Conservation (phyloP, 2,113 vertebrate species). For the Corythoichthys haematopterus region DNA sequence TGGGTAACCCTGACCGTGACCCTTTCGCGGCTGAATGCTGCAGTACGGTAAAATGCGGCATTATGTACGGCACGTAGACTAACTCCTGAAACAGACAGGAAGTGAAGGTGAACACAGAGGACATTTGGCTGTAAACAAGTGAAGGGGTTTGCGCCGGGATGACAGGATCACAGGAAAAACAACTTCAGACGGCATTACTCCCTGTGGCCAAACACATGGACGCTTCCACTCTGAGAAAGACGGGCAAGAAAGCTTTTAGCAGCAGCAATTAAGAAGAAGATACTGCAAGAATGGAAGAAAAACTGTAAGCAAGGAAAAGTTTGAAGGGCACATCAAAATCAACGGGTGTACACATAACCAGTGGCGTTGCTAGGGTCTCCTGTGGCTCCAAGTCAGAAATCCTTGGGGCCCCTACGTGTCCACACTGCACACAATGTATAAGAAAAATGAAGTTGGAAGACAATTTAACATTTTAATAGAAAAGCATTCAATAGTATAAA, state of each 20-base stretch:
- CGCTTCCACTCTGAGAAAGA: slow-evolving; percentile 23
- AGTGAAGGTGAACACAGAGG: slow-evolving; percentile 70
- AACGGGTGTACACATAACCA: not conserved
- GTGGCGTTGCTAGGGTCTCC: no score
- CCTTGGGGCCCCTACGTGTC: no score
- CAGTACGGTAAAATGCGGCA: slow-evolving; percentile 44
- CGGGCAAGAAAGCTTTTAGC: slow-evolving; percentile 5
- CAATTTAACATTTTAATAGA: no score
- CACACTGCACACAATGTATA: no score
- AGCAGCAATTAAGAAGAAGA: slow-evolving; percentile 24
- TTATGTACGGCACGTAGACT: slow-evolving; percentile 63
- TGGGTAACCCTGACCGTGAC: slow-evolving; percentile 48
- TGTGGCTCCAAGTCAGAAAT: no score
- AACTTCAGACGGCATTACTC: slow-evolving; percentile 55
- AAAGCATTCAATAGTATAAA: no score
- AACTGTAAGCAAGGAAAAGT: not conserved
- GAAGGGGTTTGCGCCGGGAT: slow-evolving; percentile 59
- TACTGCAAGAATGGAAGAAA: not conserved
- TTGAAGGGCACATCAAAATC: slow-evolving; percentile 2
- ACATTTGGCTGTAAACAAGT: slow-evolving; percentile 65
- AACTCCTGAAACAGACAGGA: slow-evolving; percentile 58
- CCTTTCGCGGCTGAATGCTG: slow-evolving; percentile 30
- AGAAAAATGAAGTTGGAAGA: no score
- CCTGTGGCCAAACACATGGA: slow-evolving; percentile 47
- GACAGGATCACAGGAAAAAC: slow-evolving; percentile 64